A percentile compares a stretch with the other conserved stretches of the same genome.
Evolutionary conservation across 2,113 vertebrate genomes (phyloP).

Genomic region (Mesocricetus auratus): DNA sequence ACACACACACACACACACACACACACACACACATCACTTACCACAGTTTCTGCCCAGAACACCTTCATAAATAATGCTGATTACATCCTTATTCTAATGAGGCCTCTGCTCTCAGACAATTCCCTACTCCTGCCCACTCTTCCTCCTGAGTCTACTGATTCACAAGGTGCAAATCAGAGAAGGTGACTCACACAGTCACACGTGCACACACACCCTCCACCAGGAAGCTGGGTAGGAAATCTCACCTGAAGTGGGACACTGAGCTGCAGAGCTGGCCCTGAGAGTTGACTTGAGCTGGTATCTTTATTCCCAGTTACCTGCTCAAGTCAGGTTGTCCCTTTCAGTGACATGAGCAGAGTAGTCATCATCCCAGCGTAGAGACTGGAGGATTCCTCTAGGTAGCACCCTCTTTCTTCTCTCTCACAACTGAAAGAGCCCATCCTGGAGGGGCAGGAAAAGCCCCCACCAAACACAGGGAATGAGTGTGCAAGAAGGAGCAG

Average conservation of each 20-base stretch:
- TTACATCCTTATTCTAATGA: constrained; percentile 73
- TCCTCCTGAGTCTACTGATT: neutral
- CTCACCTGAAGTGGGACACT: neutral
- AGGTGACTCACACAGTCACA: neutral
- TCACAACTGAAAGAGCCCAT: neutral
- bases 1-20: neutral
- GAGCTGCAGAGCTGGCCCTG: neutral
- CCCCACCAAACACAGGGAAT: neutral
- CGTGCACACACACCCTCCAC: neutral
- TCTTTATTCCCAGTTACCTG: constrained; percentile 29
- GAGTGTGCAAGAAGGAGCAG: neutral
- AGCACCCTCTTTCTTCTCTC: neutral
- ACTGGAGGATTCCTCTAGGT: neutral
- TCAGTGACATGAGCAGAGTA: neutral
- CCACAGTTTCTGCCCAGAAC: constrained; percentile 43
- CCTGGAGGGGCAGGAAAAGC: neutral
- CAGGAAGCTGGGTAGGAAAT: constrained; percentile 56
- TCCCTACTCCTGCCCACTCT: neutral
- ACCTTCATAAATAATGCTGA: constrained; percentile 73
- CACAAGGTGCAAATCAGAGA: constrained; percentile 59
- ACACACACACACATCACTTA: neutral
- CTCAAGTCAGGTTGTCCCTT: constrained; percentile 23
- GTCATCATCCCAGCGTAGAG: neutral
- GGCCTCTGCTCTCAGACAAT: constrained; percentile 65
- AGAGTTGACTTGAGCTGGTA: constrained; percentile 44